Percentiles rank a stretch among this genome's conserved stretches.
These are phyloP conservation scores for Suillia variegata DNA, from an alignment of 2,888 invertebrate species.

Conservation along the genomic window DNA sequence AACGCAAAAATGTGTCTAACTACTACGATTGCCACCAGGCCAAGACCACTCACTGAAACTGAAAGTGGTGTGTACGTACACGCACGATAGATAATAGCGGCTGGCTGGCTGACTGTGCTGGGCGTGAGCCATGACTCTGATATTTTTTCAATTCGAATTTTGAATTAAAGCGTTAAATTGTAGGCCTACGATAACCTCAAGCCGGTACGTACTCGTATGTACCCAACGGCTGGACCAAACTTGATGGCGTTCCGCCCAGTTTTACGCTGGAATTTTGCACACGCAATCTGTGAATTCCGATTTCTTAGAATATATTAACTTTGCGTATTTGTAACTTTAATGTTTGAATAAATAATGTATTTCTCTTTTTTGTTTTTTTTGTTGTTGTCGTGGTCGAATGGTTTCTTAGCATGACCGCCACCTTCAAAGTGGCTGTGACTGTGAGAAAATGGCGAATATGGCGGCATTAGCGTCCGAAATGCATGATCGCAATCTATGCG, in stretches of 20 bases:
- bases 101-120: slow-evolving; percentile 1
- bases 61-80: no score
- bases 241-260: slow-evolving; percentile 21
- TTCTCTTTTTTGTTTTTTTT: slow-evolving; percentile 6
- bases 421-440: slow-evolving; percentile 17
- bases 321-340: no score
- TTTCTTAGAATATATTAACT: slow-evolving; percentile 13
- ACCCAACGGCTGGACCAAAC: no score
- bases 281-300: slow-evolving; percentile 18
- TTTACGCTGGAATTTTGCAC: slow-evolving; percentile 8
- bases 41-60: no score
- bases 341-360: no score
- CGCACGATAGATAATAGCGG: no score
- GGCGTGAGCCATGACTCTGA: slow-evolving; percentile 22
- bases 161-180: slow-evolving; percentile 6
- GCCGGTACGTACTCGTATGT: no score
- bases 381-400: slow-evolving; percentile 1
- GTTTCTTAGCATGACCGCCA: slow-evolving; percentile 13
- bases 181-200: not conserved
- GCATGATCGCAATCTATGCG: slow-evolving; percentile 8
- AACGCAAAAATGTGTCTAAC: slow-evolving; percentile 31
- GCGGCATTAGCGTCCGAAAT: slow-evolving; percentile 1
- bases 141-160: no score
- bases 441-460: slow-evolving; percentile 9
- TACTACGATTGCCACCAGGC: no score